Conservation (phyloP, 2,113 vertebrate species). For the Rousettus leschenaultii region DNA sequence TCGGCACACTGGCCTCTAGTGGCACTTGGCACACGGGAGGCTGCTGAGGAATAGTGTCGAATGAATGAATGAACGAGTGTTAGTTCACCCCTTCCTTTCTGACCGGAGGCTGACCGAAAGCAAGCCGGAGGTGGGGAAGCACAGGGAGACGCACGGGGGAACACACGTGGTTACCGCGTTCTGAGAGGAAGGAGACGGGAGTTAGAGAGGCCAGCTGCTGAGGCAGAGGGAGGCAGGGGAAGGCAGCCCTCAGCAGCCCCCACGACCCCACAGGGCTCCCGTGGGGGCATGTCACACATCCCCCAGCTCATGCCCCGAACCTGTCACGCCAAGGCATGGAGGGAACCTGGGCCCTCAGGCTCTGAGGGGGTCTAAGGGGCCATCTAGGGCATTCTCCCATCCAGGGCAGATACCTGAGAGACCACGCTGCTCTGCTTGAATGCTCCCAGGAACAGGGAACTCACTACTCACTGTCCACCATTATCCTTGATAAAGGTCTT, state of each 20-base stretch:
- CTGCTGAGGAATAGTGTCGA: rapidly evolving
- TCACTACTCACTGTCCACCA: not conserved
- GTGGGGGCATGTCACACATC: not conserved
- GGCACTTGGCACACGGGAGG: rapidly evolving
- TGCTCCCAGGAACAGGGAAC: not conserved
- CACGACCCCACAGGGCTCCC: not conserved
- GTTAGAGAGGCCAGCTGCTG: not conserved
- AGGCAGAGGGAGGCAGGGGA: not conserved
- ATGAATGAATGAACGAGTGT: too few relatives aligned
- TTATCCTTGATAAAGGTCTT: not conserved
- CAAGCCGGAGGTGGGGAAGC: not conserved
- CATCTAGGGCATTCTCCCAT: too few relatives aligned
- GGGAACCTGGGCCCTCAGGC: not conserved
- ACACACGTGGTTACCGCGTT: not conserved
- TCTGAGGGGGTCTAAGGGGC: not conserved
- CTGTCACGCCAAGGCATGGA: not conserved
- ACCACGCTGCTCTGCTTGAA: not conserved
- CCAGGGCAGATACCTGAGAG: not conserved
- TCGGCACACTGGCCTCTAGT: not conserved
- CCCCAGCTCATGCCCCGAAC: not conserved
- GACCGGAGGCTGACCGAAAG: not conserved
- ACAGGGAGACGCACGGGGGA: rapidly evolving
- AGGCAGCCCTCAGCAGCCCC: rapidly evolving
- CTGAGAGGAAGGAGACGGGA: not conserved
- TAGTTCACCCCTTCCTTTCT: not conserved